Evolutionary conservation across 2,888 invertebrate genomes (phyloP).

Genomic region (Chrysolina americana): DNA sequence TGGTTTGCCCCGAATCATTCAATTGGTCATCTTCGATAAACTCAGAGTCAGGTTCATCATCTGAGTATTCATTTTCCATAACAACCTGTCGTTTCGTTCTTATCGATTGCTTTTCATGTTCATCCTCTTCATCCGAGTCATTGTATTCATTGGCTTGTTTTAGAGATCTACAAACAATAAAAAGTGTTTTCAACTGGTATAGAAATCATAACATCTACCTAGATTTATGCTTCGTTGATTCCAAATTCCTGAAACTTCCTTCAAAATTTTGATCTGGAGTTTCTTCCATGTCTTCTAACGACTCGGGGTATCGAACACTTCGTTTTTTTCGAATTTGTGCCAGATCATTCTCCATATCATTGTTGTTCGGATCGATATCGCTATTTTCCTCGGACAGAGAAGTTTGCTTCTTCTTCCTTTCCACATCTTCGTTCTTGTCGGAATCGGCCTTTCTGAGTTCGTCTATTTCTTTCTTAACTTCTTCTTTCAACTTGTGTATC

Average conservation of each 20-base stretch:
- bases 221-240: background rate
- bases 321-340: conserved; percentile 61
- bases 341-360: conserved; percentile 51
- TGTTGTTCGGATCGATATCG: conserved; percentile 60
- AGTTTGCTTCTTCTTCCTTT: conserved; percentile 40
- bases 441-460: conserved; percentile 13
- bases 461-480: conserved; percentile 59
- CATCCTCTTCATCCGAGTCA: conserved; percentile 13
- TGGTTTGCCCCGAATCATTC: background rate
- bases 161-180: conserved; percentile 10
- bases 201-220: background rate
- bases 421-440: background rate
- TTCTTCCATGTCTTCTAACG: background rate
- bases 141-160: conserved; percentile 20
- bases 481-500: conserved; percentile 59
- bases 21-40: conserved; percentile 5
- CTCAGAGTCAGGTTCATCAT: background rate
- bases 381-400: conserved; percentile 61
- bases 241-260: background rate
- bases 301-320: conserved; percentile 29
- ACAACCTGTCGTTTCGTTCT: background rate
- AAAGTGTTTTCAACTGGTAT: background rate
- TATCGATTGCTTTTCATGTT: background rate
- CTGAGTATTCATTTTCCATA: background rate
- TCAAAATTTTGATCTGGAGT: background rate